Evolutionary conservation across 2,113 vertebrate genomes (phyloP).

Genomic region (Gambusia holbrooki): DNA sequence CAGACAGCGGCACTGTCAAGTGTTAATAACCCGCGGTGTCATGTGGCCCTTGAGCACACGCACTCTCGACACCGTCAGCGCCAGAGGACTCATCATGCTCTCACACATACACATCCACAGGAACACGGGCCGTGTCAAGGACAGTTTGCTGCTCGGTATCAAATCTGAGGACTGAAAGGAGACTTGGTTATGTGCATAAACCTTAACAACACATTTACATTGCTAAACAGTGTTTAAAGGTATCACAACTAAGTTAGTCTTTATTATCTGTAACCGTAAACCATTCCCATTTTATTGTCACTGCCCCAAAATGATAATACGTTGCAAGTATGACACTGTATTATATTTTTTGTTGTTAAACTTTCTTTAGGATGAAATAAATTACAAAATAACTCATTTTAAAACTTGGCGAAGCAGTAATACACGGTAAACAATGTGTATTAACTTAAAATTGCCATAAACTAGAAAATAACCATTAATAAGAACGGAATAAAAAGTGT

Average conservation of each 20-base stretch:
- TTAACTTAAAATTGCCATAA: no score
- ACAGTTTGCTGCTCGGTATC: neutral
- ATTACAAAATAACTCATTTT: neutral
- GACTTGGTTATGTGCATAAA: neutral
- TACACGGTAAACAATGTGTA: no score
- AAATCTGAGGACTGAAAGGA: neutral
- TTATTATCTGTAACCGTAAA: no score
- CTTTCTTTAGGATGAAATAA: no score
- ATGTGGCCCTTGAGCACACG: constrained; percentile 59
- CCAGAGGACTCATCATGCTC: constrained; percentile 32
- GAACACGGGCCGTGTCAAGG: constrained; percentile 17
- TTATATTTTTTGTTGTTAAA: no score
- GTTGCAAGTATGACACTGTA: no score
- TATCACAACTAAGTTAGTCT: no score
- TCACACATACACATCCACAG: constrained; percentile 39
- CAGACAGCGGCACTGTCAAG: constrained; percentile 70
- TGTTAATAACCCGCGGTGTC: constrained; percentile 76
- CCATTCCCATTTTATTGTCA: no score
- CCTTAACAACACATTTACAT: no score
- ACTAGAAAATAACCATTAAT: neutral
- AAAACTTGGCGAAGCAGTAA: no score
- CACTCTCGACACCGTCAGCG: constrained; percentile 35
- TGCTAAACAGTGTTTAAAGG: no score
- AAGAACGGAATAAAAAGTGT: neutral
- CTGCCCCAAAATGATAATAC: no score